Percentiles rank a stretch among this genome's conserved stretches.
Evolutionary conservation across 2,797 vertebrate genomes (phyloP).

Genomic region (Falco concolor): DNA sequence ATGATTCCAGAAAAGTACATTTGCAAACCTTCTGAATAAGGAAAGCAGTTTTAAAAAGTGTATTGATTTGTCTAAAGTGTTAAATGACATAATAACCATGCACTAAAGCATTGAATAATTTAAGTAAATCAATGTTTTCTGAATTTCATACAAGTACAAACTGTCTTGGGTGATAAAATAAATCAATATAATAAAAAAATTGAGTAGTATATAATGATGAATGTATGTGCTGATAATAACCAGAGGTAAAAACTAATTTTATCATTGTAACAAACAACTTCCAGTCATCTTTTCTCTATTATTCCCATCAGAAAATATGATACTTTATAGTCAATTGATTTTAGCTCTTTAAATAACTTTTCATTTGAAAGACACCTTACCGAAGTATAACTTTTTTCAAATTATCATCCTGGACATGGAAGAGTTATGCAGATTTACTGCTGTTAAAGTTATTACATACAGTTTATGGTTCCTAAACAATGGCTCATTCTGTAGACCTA

Average conservation of each 20-base stretch:
- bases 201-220: constrained; percentile 67
- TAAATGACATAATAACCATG: constrained; percentile 76
- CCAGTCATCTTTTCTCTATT: constrained; percentile 56
- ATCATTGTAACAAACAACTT: constrained; percentile 62
- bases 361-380: constrained; percentile 52
- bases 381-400: constrained; percentile 34
- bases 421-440: constrained; percentile 34
- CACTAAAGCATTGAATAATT: constrained; percentile 80
- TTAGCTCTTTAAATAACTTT: constrained; percentile 67
- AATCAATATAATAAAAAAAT: constrained; percentile 76
- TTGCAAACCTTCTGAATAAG: constrained; percentile 53
- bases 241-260: constrained; percentile 67
- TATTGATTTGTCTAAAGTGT: constrained; percentile 79
- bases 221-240: constrained; percentile 67
- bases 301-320: constrained; percentile 64
- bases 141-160: constrained; percentile 71
- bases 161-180: constrained; percentile 67
- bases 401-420: constrained; percentile 14
- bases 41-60: constrained; percentile 65
- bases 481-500: neutral
- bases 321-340: constrained; percentile 60
- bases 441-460: constrained; percentile 4
- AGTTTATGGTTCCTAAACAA: constrained; percentile 34
- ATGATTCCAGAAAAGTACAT: constrained; percentile 50
- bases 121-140: constrained; percentile 75